phyloP scores from a whole-genome alignment of 1,140 invertebrate species.

The Drosophila hydei region DNA sequence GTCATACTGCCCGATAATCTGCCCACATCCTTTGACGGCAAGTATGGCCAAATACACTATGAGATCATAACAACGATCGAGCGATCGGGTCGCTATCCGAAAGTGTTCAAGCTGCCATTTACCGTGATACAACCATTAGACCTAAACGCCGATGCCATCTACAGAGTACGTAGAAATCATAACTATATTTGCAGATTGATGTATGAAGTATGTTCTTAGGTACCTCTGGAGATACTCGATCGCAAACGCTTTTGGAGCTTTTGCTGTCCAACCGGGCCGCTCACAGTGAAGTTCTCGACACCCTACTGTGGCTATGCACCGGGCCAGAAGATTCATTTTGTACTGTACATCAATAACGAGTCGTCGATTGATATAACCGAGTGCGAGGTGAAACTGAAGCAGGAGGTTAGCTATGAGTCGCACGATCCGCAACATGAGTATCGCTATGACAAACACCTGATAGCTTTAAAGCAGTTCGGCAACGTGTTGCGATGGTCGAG shows the following conservation, averaged over 20 bases:
- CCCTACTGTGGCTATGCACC: conserved; percentile 83
- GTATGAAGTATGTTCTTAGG: conserved; percentile 61
- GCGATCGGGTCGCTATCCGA: conserved; percentile 90
- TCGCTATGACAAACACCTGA: conserved; percentile 86
- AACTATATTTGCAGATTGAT: background rate
- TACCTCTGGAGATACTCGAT: conserved; percentile 85
- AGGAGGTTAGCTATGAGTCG: conserved; percentile 83
- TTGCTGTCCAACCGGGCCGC: conserved; percentile 78
- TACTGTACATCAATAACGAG: conserved; percentile 82
- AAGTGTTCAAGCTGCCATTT: conserved; percentile 89
- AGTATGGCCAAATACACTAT: conserved; percentile 89
- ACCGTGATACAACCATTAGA: conserved; percentile 90
- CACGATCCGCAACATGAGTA: conserved; percentile 86
- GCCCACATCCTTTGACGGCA: conserved; percentile 90
- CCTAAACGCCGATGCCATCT: conserved; percentile 87
- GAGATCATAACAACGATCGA: conserved; percentile 89
- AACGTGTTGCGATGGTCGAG: conserved; percentile 85
- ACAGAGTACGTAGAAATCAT: conserved; percentile 57
- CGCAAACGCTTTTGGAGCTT: conserved; percentile 84
- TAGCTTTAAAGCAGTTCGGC: conserved; percentile 85
- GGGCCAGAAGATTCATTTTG: conserved; percentile 80
- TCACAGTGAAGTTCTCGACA: conserved; percentile 80
- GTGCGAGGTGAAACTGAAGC: conserved; percentile 85
- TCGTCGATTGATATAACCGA: conserved; percentile 85
- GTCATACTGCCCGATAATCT: conserved; percentile 86